Conservation (phyloP, 2,797 vertebrate species). For the Borostomias antarcticus region DNA sequence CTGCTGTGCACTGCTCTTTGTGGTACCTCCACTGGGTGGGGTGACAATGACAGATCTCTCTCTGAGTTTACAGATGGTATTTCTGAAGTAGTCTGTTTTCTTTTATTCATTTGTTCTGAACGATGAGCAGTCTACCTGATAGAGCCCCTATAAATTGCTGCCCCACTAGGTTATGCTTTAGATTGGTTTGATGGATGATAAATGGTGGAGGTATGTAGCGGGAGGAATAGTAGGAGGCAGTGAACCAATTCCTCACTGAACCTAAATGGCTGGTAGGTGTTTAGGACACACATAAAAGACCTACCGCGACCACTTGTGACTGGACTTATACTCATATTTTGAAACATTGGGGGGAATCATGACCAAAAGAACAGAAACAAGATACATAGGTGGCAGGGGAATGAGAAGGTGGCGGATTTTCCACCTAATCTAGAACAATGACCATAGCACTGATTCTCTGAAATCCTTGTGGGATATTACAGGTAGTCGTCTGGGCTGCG, state of each 20-base stretch:
- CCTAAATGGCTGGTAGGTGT: not conserved
- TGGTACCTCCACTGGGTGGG: not conserved
- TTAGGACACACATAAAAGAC: not conserved
- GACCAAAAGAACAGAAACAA: no score
- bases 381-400: not conserved
- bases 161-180: constrained; percentile 5
- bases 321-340: not conserved
- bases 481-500: no score
- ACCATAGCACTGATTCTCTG: no score
- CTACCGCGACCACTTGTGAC: not conserved
- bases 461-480: no score
- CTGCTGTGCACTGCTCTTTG: not conserved
- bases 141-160: constrained; percentile 4
- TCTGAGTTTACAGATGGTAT: constrained; percentile 6
- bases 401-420: not conserved
- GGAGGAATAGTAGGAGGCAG: not conserved
- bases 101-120: constrained; percentile 16
- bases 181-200: constrained; percentile 13
- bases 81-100: constrained; percentile 8
- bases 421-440: not conserved
- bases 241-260: constrained; percentile 5
- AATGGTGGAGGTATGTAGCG: not conserved
- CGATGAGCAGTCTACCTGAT: constrained; percentile 7
- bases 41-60: not conserved
- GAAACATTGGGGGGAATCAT: no score